Percentiles rank a stretch among this genome's conserved stretches.
Evolutionary conservation across 2,113 vertebrate genomes (phyloP).

Genomic region (Felis catus): DNA sequence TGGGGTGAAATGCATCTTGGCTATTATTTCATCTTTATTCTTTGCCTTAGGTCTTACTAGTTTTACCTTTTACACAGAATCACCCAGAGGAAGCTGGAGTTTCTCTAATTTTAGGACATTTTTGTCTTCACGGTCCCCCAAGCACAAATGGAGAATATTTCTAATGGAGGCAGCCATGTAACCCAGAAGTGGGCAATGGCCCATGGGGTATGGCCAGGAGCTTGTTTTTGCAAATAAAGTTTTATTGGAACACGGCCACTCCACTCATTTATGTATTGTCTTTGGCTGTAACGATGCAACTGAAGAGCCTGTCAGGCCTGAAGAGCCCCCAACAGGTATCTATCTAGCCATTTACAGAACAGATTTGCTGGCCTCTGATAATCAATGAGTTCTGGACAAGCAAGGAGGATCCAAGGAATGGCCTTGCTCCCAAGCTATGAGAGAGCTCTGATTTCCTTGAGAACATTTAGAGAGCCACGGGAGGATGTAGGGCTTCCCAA

Average conservation of each 20-base stretch:
- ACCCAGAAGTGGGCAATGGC: background rate
- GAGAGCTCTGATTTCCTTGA: background rate
- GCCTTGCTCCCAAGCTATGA: background rate
- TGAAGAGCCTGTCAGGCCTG: fast-evolving
- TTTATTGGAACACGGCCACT: background rate
- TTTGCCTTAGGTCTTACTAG: background rate
- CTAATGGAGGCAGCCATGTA: fast-evolving
- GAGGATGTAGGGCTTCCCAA: background rate
- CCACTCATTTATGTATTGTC: no score
- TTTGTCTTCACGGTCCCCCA: background rate
- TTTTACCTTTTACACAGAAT: background rate
- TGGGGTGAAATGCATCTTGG: background rate
- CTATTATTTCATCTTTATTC: background rate
- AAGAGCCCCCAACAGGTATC: no score
- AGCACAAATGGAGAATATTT: background rate
- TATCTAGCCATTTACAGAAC: background rate
- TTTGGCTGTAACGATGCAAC: background rate
- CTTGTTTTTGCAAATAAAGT: background rate
- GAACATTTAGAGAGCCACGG: background rate
- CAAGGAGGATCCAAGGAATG: background rate
- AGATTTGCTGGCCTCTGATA: background rate
- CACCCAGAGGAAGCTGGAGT: no score
- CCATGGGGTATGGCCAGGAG: background rate
- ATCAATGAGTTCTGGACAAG: background rate
- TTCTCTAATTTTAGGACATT: background rate